A percentile compares a stretch with the other conserved stretches of the same genome.
phyloP scores from a whole-genome alignment of 2,888 invertebrate genomes.

The Luffia ferchaultella region DNA sequence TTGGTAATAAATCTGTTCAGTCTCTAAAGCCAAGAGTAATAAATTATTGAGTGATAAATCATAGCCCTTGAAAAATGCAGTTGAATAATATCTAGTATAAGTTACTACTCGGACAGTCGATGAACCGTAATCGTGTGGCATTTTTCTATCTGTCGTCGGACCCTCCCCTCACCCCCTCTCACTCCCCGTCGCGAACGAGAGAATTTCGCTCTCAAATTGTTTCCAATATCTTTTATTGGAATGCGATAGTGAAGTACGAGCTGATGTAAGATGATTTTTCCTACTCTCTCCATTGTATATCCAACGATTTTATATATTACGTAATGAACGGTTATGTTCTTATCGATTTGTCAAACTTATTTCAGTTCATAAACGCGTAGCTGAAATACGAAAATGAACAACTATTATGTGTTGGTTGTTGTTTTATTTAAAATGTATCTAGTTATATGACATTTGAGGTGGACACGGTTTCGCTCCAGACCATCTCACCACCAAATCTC shows the following conservation, averaged over 20 bases:
- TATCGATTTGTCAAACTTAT: neutral
- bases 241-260: slow-evolving; percentile 53
- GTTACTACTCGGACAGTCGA: slow-evolving; percentile 18
- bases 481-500: no score
- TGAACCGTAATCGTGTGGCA: slow-evolving; percentile 30
- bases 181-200: neutral
- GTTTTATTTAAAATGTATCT: no score
- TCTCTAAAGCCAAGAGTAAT: no score
- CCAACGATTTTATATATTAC: neutral
- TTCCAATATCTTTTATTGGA: slow-evolving; percentile 56
- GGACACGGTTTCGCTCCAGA: no score
- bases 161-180: neutral
- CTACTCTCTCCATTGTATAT: slow-evolving; percentile 23
- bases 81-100: slow-evolving; percentile 22
- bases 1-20: no score
- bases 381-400: no score
- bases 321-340: neutral
- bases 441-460: no score
- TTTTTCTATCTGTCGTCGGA: neutral
- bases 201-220: slow-evolving; percentile 46
- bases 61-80: slow-evolving; percentile 2
- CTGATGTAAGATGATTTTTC: slow-evolving; percentile 31
- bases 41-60: no score
- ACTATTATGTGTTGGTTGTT: no score
- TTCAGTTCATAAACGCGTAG: no score